A percentile compares a stretch with the other conserved stretches of the same genome.
Evolutionary conservation across 53 echinoderm and acorn worm genomes (phyloP).

Genomic region (Holothuria scabra): DNA sequence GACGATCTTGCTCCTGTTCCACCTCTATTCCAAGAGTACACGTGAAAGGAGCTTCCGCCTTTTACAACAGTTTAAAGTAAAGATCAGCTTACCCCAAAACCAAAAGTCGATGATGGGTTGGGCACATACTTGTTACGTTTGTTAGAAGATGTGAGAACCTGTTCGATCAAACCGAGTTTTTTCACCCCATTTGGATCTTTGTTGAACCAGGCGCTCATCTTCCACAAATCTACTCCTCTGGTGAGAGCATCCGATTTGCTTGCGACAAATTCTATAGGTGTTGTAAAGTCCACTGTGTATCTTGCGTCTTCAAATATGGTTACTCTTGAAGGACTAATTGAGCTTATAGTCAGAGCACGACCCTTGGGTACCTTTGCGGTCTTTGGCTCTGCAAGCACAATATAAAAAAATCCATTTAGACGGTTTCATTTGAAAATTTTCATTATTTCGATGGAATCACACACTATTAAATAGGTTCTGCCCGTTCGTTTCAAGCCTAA

Average conservation of each 20-base stretch:
- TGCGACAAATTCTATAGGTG: not conserved
- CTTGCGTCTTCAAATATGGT: not conserved
- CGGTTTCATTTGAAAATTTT: no score
- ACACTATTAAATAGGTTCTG: no score
- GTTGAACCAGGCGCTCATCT: conserved; percentile 34
- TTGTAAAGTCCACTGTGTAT: not conserved
- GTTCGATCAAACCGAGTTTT: not conserved
- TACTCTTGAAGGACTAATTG: not conserved
- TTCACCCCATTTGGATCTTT: not conserved
- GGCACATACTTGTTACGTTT: conserved; percentile 5
- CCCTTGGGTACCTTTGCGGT: not conserved
- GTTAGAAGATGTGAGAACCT: not conserved
- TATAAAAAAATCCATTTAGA: no score
- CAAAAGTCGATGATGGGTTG: not conserved
- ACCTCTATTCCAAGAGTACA: no score
- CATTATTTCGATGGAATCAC: no score
- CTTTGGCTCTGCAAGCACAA: not conserved
- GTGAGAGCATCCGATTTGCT: not conserved
- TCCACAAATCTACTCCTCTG: conserved; percentile 12
- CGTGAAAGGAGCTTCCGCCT: no score
- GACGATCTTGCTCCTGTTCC: no score
- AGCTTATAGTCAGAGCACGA: conserved; percentile 15
- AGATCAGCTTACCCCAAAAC: conserved; percentile 15
- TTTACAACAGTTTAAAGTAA: no score
- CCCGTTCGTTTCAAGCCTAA: no score